Base-by-base conservation (phyloP, 2,797 vertebrate genomes). In the Myotis findleyi region DNA sequence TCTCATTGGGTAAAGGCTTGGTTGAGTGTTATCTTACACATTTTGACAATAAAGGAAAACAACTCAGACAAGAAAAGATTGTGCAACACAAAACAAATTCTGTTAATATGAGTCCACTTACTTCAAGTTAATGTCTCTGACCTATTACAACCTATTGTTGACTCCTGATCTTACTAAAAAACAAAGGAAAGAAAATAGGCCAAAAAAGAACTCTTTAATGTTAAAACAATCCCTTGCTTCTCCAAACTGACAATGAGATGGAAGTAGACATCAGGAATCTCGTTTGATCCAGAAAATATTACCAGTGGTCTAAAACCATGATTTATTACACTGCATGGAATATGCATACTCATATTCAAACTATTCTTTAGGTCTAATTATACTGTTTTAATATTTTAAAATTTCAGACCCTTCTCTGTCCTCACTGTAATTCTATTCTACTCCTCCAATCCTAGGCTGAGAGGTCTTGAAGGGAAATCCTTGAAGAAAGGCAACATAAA, bases 321-420 rank as follows among this genome's bases (percentile, higher is more conserved):
- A 84, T 49, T 89, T 89, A 51, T 76, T 71, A 94, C 27, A 76
- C 3, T 87, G 27, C 25, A 64, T 51, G 41, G 25, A 92, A 75
- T 33, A 91, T 59, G 71, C 1, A 11, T 71, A 77, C 17, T 79
- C 36, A 57, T 30, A 69, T 71, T 85, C 16, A 80, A 83, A 92
- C 62, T 53, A 13, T 59, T 81, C n/a, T 72, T 88, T 21, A 94
- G 25, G 12, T 11, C 25, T 86, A 79, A 72, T 38, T 72, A 73
- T 23, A 81, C 8, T 76, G 23, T 75, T 87, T 30, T 79, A 86
- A 49, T 76, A 18, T 85, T 92, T 88, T 23, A 90, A 91, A 85
- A 81, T 55, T 93, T 92, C 62, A 89, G 49, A 36, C 8, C 59
- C 20, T 83, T 93, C 47, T 82, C 59, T 12, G 62, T 41, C n/a